phyloP scores from a whole-genome alignment of 2,888 invertebrate species.

The Ectobius pallidus region DNA sequence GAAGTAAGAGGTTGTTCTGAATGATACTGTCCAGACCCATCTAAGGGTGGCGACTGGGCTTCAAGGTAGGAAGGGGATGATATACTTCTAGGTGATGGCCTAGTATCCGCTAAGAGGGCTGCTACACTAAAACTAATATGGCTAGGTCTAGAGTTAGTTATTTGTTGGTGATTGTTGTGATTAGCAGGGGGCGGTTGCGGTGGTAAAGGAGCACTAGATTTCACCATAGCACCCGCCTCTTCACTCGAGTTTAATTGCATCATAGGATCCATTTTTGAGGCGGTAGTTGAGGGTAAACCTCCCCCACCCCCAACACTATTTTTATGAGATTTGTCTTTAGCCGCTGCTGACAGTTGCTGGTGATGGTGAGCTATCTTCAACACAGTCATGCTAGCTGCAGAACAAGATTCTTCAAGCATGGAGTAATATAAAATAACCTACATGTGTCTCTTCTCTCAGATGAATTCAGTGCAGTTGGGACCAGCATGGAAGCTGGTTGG shows the following conservation, averaged over 20 bases:
- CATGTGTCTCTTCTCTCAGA: neutral
- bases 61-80: constrained; percentile 43
- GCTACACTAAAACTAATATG: constrained; percentile 80
- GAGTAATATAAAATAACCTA: neutral
- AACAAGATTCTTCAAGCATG: constrained; percentile 41
- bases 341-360: neutral
- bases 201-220: constrained; percentile 37
- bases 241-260: constrained; percentile 5
- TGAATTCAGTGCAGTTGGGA: too few relatives aligned
- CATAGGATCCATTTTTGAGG: constrained; percentile 28
- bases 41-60: constrained; percentile 43
- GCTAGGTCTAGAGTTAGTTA: constrained; percentile 53
- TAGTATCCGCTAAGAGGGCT: constrained; percentile 69
- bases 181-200: constrained; percentile 40
- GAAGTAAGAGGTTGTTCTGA: constrained; percentile 55
- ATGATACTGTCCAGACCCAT: constrained; percentile 23
- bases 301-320: neutral
- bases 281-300: neutral
- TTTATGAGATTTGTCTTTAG: constrained; percentile 11
- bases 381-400: constrained; percentile 41
- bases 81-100: constrained; percentile 55
- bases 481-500: too few relatives aligned
- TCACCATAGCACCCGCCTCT: constrained; percentile 34
- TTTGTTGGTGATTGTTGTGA: constrained; percentile 3
- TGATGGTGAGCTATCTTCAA: constrained; percentile 38